phyloP scores from a whole-genome alignment of 1,140 invertebrate genomes.

The Bombus waltoni region DNA sequence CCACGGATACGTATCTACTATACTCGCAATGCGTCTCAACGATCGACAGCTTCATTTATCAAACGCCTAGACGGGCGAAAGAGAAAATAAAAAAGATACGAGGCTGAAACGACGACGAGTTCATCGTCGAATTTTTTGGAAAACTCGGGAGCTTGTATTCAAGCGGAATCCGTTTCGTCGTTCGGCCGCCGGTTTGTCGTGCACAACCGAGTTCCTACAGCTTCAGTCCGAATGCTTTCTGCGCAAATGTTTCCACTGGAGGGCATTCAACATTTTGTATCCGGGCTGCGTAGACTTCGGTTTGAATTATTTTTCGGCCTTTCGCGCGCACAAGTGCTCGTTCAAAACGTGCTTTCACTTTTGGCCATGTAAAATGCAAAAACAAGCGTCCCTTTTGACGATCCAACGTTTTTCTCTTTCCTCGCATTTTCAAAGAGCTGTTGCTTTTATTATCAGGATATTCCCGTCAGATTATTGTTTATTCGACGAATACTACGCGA shows the following conservation, averaged over 20 bases:
- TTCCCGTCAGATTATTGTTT: not conserved
- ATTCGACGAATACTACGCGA: not conserved
- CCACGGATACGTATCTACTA: not conserved
- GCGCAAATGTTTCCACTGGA: conserved; percentile 18
- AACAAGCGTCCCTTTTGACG: not conserved
- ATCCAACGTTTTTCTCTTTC: not conserved
- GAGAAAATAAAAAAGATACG: not conserved
- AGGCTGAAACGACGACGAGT: not conserved
- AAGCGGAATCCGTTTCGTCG: conserved; percentile 5
- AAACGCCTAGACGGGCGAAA: conserved; percentile 1
- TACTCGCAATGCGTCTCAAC: not conserved
- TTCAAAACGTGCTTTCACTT: conserved; percentile 26
- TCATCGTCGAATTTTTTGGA: not conserved
- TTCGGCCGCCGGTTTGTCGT: conserved; percentile 13
- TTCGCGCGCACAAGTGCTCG: conserved; percentile 30
- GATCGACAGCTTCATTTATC: conserved; percentile 8
- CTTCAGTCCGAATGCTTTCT: conserved; percentile 10
- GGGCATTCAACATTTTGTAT: conserved; percentile 29
- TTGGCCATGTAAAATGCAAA: conserved; percentile 12
- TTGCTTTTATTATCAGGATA: not conserved
- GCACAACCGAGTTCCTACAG: not conserved
- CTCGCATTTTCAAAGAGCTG: not conserved
- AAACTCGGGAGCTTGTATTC: conserved; percentile 21
- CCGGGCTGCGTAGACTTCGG: conserved; percentile 20
- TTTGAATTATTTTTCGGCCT: conserved; percentile 37